A percentile compares a stretch with the other conserved stretches of the same genome.
Conservation (phyloP, 2,888 invertebrate genomes). For the Trichogramma evanescens region DNA sequence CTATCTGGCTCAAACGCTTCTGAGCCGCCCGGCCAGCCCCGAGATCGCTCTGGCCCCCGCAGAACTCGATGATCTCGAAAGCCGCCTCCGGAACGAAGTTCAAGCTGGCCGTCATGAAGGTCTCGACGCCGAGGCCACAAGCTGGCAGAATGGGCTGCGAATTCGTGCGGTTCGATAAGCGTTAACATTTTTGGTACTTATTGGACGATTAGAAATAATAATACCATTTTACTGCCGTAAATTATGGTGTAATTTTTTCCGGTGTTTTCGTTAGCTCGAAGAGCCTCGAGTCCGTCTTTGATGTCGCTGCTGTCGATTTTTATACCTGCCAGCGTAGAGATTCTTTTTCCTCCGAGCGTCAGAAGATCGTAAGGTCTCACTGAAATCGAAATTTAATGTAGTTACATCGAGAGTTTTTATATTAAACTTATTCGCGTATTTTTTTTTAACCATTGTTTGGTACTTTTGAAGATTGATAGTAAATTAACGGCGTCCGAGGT, state of each 20-base stretch:
- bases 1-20: conserved; percentile 34
- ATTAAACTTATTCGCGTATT: background rate
- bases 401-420: background rate
- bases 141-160: conserved; percentile 27
- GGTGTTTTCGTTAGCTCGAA: conserved; percentile 48
- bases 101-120: conserved; percentile 63
- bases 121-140: conserved; percentile 62
- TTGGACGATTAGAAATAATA: conserved; percentile 41
- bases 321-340: conserved; percentile 71
- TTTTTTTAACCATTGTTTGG: background rate
- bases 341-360: conserved; percentile 53
- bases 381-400: conserved; percentile 34
- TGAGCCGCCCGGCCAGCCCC: conserved; percentile 52
- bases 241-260: conserved; percentile 52
- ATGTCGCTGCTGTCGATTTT: conserved; percentile 69
- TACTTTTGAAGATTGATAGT: conserved; percentile 56
- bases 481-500: conserved; percentile 68
- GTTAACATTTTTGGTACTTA: background rate
- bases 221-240: conserved; percentile 63
- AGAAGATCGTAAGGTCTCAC: conserved; percentile 69
- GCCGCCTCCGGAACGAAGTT: conserved; percentile 60
- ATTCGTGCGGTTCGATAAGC: conserved; percentile 45
- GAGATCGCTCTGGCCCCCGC: conserved; percentile 48
- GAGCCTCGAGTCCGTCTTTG: conserved; percentile 59
- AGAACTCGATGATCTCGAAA: conserved; percentile 52